Percentiles rank a stretch among this genome's conserved stretches.
phyloP scores from a whole-genome alignment of 2,797 vertebrate species.

The Pseudochaenichthys georgianus region DNA sequence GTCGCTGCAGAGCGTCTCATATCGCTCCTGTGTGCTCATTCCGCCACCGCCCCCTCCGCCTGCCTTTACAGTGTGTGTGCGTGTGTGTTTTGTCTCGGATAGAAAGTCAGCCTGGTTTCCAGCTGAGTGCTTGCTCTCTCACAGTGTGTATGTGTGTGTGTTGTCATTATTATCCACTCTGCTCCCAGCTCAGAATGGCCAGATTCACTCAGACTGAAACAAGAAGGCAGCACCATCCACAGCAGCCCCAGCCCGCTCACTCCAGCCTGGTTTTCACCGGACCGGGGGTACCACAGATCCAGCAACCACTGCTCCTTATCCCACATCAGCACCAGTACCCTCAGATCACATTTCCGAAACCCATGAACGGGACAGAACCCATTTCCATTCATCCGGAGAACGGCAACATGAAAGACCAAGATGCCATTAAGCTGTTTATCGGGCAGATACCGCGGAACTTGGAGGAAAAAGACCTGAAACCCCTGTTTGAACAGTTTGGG shows the following conservation, averaged over 20 bases:
- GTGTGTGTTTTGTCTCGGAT: conserved; percentile 78
- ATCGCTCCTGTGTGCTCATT: conserved; percentile 37
- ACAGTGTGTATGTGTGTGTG: conserved; percentile 79
- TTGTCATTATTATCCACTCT: conserved; percentile 92
- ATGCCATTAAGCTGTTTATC: conserved; percentile 99
- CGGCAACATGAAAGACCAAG: conserved; percentile 96
- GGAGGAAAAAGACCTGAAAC: conserved; percentile 97
- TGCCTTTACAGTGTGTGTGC: conserved; percentile 61
- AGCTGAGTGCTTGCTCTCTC: conserved; percentile 89
- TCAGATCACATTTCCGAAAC: conserved; percentile 86
- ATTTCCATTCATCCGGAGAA: conserved; percentile 93
- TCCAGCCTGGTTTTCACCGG: conserved; percentile 91
- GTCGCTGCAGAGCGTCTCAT: conserved; percentile 82
- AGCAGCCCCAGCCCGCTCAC: conserved; percentile 89
- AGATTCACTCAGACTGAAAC: conserved; percentile 96
- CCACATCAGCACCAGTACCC: conserved; percentile 85
- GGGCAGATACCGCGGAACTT: conserved; percentile 99
- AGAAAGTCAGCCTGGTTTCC: conserved; percentile 90
- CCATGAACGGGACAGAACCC: conserved; percentile 92
- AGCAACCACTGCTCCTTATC: conserved; percentile 82
- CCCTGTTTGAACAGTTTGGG: conserved; percentile 98
- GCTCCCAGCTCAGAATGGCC: conserved; percentile 95
- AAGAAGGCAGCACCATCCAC: conserved; percentile 91
- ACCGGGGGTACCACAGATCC: conserved; percentile 86
- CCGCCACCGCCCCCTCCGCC: conserved; percentile 49